Percentiles rank a stretch among this genome's conserved stretches.
These are phyloP conservation scores for Aeoliscus strigatus DNA, from an alignment of 2,797 vertebrate species.

Conservation along the genomic window DNA sequence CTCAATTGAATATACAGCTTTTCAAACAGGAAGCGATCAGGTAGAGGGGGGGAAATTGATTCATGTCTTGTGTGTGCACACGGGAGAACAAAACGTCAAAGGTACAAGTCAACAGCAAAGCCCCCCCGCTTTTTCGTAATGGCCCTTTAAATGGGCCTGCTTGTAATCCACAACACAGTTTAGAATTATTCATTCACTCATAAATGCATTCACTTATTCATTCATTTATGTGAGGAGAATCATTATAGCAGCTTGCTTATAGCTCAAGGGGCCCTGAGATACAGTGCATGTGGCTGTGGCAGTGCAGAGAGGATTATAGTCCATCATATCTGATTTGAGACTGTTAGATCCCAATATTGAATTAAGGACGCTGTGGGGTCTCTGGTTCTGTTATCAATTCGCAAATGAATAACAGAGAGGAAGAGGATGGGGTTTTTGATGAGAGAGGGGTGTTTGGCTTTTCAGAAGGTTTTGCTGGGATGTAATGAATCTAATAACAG, in stretches of 20 bases:
- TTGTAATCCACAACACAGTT: too few species aligned
- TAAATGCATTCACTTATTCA: too few species aligned
- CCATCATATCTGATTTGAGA: conserved; percentile 76
- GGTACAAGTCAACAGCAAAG: too few species aligned
- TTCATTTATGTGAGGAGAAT: conserved; percentile 23
- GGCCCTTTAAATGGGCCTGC: too few species aligned
- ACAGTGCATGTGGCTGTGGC: conserved; percentile 54
- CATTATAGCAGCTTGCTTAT: conserved; percentile 33
- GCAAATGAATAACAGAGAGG: conserved; percentile 56
- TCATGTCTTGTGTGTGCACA: too few species aligned
- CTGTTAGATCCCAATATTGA: conserved; percentile 75
- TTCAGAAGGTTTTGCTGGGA: conserved; percentile 39
- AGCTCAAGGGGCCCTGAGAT: conserved; percentile 52
- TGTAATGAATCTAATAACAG: conserved; percentile 46
- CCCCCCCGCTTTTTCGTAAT: too few species aligned
- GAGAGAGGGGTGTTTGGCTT: conserved; percentile 10
- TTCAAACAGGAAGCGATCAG: too few species aligned
- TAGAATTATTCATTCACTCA: conserved; percentile 20
- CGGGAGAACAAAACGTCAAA: too few species aligned
- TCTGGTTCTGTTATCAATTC: conserved; percentile 72
- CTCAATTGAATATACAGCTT: too few species aligned
- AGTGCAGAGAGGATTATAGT: conserved; percentile 70
- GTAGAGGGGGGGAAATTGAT: too few species aligned
- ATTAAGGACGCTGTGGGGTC: conserved; percentile 66
- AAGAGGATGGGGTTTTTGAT: conserved; percentile 6